Base-by-base conservation (phyloP, 2,797 vertebrate genomes). In the Lithobates sylvaticus region DNA sequence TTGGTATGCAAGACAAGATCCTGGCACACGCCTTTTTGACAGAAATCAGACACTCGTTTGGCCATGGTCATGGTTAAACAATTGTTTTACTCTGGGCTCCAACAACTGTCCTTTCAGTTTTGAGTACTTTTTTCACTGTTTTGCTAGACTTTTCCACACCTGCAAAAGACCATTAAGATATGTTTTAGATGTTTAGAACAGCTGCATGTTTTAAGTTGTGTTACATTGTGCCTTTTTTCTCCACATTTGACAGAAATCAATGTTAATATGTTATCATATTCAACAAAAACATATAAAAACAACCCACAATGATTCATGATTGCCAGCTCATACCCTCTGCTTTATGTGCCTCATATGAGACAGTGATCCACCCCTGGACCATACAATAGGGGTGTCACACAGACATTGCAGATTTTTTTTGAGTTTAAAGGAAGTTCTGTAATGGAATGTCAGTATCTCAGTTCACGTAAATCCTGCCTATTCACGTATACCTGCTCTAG, bases 291-390 rank as follows among this genome's bases (percentile, higher is more conserved):
- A 16, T 34, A 69, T 27, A 27, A 34, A 15, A 9, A 32, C 5
- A 70, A 13, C 54, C 5, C 67, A 80, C 23, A 15, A 2, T 27
- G 29, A 26, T 23, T 34, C 10, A 58, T 80, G 78, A 80, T 32
- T 70, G 78, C 39, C 67, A 70, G 78, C 27, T 80, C 10, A 21
- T 71, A 54, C 44, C 67, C 54, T 44, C 21, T 70, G 12, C 44
- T 26, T 70, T 50, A 69, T 70, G 3, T 27, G 8, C 2, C 76
- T 65, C 15, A 18, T n/a, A 80, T 29, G 23, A 21, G 5, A 32
- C 26, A 9, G 15, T 34, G 10, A 64, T 29, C 78, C 34, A 54
- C 78, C 47, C 44, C 44, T 67, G 54, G 54, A 80, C 15, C 78
- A 23, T 27, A 80, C 27, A 70, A 29, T 50, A 32, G 7, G 32